phyloP scores from a whole-genome alignment of 2,888 invertebrate genomes.

The Campoletis raptor region DNA sequence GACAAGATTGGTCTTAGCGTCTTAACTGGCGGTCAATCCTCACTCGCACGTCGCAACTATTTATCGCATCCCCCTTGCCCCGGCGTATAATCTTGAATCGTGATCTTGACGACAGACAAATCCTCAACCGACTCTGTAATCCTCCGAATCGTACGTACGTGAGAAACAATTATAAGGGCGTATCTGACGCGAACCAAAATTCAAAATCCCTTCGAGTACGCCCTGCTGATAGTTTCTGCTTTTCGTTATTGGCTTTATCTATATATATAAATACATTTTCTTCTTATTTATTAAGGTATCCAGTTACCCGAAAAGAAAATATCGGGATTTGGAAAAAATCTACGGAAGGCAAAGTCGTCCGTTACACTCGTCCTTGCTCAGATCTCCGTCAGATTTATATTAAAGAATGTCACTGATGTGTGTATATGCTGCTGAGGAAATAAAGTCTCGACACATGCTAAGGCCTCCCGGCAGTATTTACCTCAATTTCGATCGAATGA shows the following conservation, averaged over 20 bases:
- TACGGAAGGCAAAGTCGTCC: conserved; percentile 39
- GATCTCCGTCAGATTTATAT: conserved; percentile 54
- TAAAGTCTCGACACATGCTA: not conserved
- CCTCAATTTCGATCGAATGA: conserved; percentile 4
- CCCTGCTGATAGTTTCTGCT: not conserved
- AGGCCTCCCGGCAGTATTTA: not conserved
- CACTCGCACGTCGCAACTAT: conserved; percentile 55
- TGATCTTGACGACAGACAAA: conserved; percentile 56
- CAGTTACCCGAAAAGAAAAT: conserved; percentile 49
- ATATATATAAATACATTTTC: not conserved
- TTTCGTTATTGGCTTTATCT: not conserved
- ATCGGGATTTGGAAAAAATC: conserved; percentile 37
- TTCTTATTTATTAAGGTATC: conserved; percentile 27
- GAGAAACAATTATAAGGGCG: not conserved
- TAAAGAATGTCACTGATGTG: not conserved
- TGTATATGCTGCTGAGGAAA: not conserved
- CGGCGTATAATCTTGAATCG: conserved; percentile 37
- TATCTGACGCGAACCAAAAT: not conserved
- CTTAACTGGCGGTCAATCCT: conserved; percentile 48
- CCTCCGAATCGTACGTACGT: not conserved
- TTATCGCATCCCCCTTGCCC: conserved; percentile 35
- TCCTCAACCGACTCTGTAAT: conserved; percentile 23
- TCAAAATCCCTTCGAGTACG: not conserved
- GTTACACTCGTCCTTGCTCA: conserved; percentile 34
- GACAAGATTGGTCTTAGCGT: conserved; percentile 26